phyloP scores from a whole-genome alignment of 2,888 invertebrate genomes.

The Drosophila borborema region DNA sequence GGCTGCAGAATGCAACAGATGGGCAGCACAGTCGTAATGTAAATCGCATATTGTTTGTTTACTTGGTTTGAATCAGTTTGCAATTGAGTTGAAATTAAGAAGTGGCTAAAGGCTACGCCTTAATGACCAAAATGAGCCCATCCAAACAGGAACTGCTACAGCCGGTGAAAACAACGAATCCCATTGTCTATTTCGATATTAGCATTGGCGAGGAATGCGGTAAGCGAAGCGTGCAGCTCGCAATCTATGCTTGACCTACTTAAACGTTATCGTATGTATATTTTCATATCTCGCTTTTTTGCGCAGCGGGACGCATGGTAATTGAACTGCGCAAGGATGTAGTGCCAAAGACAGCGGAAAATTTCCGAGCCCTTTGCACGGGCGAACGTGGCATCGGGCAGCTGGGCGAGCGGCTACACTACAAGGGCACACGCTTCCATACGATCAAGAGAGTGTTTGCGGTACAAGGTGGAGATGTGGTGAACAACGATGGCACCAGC shows the following conservation, averaged over 20 bases:
- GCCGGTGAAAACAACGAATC: constrained; percentile 85
- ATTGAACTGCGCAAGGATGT: constrained; percentile 94
- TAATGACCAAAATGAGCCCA: constrained; percentile 54
- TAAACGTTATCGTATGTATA: constrained; percentile 23
- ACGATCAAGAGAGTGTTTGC: constrained; percentile 94
- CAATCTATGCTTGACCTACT: constrained; percentile 46
- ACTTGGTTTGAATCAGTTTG: constrained; percentile 30
- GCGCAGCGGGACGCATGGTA: constrained; percentile 91
- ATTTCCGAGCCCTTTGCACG: constrained; percentile 96
- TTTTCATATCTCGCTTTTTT: constrained; percentile 12
- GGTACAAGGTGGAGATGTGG: constrained; percentile 93
- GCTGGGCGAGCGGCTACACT: constrained; percentile 91
- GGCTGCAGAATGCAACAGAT: constrained; percentile 12
- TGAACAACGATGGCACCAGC: constrained; percentile 92
- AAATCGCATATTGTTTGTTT: constrained; percentile 54
- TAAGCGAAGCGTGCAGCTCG: constrained; percentile 78
- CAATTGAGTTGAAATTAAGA: constrained; percentile 2
- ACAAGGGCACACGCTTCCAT: constrained; percentile 93
- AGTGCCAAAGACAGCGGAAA: constrained; percentile 95
- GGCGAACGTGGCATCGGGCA: constrained; percentile 93
- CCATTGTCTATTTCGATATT: constrained; percentile 90
- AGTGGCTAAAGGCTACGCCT: constrained; percentile 19
- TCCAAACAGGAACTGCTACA: constrained; percentile 45
- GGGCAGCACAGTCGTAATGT: constrained; percentile 34
- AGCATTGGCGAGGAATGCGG: constrained; percentile 89